Conservation (phyloP, 2,888 invertebrate species). For the Lasioglossum morio region DNA sequence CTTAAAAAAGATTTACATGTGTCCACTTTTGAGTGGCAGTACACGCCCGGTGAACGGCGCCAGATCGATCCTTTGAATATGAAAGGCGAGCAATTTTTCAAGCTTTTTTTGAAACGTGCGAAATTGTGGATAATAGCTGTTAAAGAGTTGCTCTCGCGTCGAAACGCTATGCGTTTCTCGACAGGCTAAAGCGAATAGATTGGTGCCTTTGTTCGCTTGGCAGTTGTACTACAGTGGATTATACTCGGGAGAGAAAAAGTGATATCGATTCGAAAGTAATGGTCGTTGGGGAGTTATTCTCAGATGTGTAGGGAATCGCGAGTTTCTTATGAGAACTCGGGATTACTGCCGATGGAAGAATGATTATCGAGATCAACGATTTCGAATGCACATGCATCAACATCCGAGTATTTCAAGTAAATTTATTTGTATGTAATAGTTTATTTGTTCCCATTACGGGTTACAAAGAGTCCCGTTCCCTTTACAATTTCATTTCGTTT, state of each 20-base stretch:
- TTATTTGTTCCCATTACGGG: too few species aligned
- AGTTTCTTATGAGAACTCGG: background rate
- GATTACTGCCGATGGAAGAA: background rate
- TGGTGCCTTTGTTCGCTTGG: background rate
- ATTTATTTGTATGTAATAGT: too few species aligned
- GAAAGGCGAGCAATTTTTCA: background rate
- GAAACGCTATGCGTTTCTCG: background rate
- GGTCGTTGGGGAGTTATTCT: background rate
- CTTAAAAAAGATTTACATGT: background rate
- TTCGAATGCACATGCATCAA: background rate
- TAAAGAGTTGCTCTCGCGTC: background rate
- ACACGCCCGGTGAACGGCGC: too few species aligned
- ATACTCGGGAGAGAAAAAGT: background rate
- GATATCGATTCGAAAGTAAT: conserved; percentile 5
- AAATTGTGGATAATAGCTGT: background rate
- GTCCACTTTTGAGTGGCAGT: background rate
- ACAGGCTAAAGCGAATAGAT: background rate
- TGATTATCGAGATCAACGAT: background rate
- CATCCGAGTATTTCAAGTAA: background rate
- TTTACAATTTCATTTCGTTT: too few species aligned
- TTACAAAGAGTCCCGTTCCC: too few species aligned
- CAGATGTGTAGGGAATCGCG: background rate
- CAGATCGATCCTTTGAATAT: background rate
- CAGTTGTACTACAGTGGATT: background rate
- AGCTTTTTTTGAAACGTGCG: background rate